Conservation (phyloP, 2,113 vertebrate species). For the Prolemur simus region DNA sequence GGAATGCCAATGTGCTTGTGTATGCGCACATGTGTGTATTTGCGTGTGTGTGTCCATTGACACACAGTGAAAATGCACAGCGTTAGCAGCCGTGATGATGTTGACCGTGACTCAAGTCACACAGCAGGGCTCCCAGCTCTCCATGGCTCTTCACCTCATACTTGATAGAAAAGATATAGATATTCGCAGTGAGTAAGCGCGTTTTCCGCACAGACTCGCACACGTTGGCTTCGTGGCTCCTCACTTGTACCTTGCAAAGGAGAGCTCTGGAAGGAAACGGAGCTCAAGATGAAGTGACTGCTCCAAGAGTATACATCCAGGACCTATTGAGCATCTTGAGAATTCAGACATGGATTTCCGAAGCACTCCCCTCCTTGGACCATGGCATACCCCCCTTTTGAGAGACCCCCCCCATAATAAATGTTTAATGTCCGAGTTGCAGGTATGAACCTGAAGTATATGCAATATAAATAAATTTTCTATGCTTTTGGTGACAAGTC, state of each 20-base stretch:
- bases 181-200: accelerated
- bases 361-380: background rate
- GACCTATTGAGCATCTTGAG: background rate
- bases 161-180: background rate
- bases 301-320: background rate
- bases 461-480: background rate
- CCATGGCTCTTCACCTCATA: background rate
- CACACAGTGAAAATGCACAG: background rate
- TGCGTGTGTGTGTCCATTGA: background rate
- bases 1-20: background rate
- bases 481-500: background rate
- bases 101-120: background rate
- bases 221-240: background rate
- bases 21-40: background rate
- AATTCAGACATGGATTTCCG: background rate
- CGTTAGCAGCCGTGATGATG: background rate
- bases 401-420: background rate
- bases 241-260: background rate
- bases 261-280: background rate
- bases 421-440: background rate
- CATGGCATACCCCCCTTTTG: accelerated
- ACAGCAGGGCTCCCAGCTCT: background rate
- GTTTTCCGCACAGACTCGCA: background rate
- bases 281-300: background rate
- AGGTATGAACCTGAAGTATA: background rate